Base-by-base conservation (phyloP, 2,797 vertebrate species). In the Phyllotis vaccarum region DNA sequence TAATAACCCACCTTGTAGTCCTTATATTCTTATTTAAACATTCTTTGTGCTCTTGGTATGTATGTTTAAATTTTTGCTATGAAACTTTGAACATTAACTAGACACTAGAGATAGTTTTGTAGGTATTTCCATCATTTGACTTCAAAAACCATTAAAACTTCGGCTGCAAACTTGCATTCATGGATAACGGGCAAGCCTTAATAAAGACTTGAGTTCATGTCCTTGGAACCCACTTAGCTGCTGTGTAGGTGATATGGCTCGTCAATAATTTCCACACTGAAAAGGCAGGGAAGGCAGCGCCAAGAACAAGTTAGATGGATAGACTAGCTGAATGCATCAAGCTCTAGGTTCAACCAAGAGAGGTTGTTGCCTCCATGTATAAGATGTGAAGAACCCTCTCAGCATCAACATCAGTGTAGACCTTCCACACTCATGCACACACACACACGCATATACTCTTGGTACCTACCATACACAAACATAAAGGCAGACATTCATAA, bases 141-240 rank as follows among this genome's bases (percentile, higher is more conserved):
- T 93, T 90, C 14, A 87, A 54, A 91, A 83, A 49, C 49, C 66
- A 86, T 90, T 94, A 95, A 90, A 56, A 56, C 5, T 2, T 74
- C 16, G n/a, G 3, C 66, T 56, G 37, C 1, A 56, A 46, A 12
- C 8, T 40, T 70, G 49, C 52, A 3, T 58, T 5, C 31, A 3
- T 40, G n/a, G n/a, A 29, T 56, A 70, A 72, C 40, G 40, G 16
- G 22, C 1, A 72, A 87, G 17, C 27, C 5, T 40, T 17, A 54
- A 64, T 21, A 29, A 54, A 64, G 66, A 56, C n/a, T 21, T 56
- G 16, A 72, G 34, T 43, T 87, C 24, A 31, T 58, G 72, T 86
- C 1, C 2, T 66, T 72, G n/a, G 16, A 40, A 19, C 14, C 49
- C 31, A 56, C n/a, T 29, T 86, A 86, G 4, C 1, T 19, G 22